Evolutionary conservation across 2,888 invertebrate genomes (phyloP).

Genomic region (Andrena minutula): DNA sequence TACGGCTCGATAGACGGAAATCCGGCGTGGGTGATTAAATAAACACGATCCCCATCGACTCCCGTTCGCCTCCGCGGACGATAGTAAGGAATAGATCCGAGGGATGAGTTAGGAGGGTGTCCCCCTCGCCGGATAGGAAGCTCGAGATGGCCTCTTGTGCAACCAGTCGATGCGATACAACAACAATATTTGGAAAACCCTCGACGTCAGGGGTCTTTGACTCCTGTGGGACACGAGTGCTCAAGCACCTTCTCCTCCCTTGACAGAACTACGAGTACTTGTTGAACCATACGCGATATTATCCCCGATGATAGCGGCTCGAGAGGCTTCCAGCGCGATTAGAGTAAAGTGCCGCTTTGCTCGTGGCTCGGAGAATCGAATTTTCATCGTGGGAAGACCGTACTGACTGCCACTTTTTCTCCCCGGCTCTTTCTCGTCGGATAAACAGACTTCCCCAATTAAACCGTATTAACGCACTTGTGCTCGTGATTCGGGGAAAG

Average conservation of each 20-base stretch:
- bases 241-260: slow-evolving; percentile 58
- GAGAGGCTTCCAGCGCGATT: slow-evolving; percentile 70
- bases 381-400: slow-evolving; percentile 64
- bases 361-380: slow-evolving; percentile 40
- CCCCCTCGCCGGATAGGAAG: not conserved
- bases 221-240: slow-evolving; percentile 70
- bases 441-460: slow-evolving; percentile 8
- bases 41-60: slow-evolving; percentile 54
- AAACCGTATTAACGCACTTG: not conserved
- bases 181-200: slow-evolving; percentile 80
- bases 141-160: slow-evolving; percentile 38
- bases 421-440: not conserved
- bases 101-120: slow-evolving; percentile 16
- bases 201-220: slow-evolving; percentile 71
- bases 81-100: slow-evolving; percentile 45
- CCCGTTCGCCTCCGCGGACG: slow-evolving; percentile 5
- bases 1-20: slow-evolving; percentile 20
- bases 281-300: slow-evolving; percentile 67
- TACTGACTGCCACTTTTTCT: slow-evolving; percentile 2
- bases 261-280: slow-evolving; percentile 63
- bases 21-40: slow-evolving; percentile 37
- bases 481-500: not conserved
- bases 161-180: slow-evolving; percentile 63
- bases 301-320: slow-evolving; percentile 72
- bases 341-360: slow-evolving; percentile 56